Percentiles rank a stretch among this genome's conserved stretches.
Evolutionary conservation across 2,797 vertebrate species (phyloP).

Genomic region (Macrochelys suwanniensis): DNA sequence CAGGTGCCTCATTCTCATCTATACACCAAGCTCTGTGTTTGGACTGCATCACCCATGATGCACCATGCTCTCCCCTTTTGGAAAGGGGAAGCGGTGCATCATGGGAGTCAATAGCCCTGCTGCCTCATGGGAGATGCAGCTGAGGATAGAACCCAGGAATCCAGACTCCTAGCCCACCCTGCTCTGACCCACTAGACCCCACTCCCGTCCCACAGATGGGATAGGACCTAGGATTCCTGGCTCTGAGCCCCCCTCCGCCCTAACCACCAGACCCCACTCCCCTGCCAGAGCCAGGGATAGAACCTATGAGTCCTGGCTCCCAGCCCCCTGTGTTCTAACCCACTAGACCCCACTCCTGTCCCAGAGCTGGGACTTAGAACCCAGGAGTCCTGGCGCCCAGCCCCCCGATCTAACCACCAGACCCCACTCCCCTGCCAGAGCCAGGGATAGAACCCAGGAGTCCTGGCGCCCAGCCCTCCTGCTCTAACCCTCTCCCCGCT

Average conservation of each 20-base stretch:
- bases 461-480: background rate
- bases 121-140: background rate
- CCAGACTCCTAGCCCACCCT: too few species aligned
- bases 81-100: background rate
- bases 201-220: background rate
- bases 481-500: background rate
- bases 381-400: background rate
- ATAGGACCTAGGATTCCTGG: background rate
- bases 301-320: background rate
- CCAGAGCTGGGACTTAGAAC: background rate
- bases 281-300: too few species aligned
- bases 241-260: background rate
- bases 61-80: background rate
- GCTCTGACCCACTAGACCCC: background rate
- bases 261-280: too few species aligned
- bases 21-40: background rate
- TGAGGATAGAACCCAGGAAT: background rate
- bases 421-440: background rate
- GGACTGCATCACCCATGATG: background rate
- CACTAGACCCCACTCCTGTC: too few species aligned
- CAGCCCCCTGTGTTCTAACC: background rate
- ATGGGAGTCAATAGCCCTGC: background rate
- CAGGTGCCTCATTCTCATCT: background rate
- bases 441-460: background rate
- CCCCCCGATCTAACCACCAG: background rate